A percentile compares a stretch with the other conserved stretches of the same genome.
phyloP scores from a whole-genome alignment of 2,888 invertebrate species.

The Galerucella pusilla region DNA sequence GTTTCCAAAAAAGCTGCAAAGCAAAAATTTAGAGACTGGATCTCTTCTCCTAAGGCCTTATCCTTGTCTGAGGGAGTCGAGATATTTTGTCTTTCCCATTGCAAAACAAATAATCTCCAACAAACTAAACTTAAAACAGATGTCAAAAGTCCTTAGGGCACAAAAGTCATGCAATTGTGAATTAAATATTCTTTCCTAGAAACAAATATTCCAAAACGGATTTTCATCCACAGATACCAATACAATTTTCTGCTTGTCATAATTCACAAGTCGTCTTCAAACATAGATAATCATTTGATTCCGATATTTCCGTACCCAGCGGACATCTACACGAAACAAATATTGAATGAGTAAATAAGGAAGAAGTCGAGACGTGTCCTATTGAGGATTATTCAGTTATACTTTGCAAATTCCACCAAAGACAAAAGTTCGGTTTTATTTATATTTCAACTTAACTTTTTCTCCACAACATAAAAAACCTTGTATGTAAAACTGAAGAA shows the following conservation, averaged over 20 bases:
- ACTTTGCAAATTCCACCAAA: conserved; percentile 16
- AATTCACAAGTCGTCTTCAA: conserved; percentile 24
- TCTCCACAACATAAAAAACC: too few relatives aligned
- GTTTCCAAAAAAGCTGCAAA: too few relatives aligned
- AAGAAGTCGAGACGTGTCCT: conserved; percentile 40
- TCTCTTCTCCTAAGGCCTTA: too few relatives aligned
- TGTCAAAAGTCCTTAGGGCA: too few relatives aligned
- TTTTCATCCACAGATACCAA: background rate
- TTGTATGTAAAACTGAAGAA: too few relatives aligned
- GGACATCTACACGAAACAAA: conserved; percentile 43
- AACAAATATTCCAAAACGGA: background rate
- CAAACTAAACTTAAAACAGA: too few relatives aligned
- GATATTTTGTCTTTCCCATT: too few relatives aligned
- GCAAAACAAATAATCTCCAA: too few relatives aligned
- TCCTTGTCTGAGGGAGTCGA: too few relatives aligned
- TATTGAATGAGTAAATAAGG: conserved; percentile 46
- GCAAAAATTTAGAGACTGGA: too few relatives aligned
- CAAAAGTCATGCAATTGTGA: too few relatives aligned
- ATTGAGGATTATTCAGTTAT: conserved; percentile 45
- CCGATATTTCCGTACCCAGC: conserved; percentile 36
- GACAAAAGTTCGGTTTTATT: background rate
- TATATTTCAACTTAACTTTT: background rate
- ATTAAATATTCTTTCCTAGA: too few relatives aligned
- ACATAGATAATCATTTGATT: conserved; percentile 26
- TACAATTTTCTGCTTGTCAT: conserved; percentile 11